These are phyloP conservation scores for Mellilla xanthometata DNA, from an alignment of 2,888 invertebrate genomes.

Conservation along the genomic window DNA sequence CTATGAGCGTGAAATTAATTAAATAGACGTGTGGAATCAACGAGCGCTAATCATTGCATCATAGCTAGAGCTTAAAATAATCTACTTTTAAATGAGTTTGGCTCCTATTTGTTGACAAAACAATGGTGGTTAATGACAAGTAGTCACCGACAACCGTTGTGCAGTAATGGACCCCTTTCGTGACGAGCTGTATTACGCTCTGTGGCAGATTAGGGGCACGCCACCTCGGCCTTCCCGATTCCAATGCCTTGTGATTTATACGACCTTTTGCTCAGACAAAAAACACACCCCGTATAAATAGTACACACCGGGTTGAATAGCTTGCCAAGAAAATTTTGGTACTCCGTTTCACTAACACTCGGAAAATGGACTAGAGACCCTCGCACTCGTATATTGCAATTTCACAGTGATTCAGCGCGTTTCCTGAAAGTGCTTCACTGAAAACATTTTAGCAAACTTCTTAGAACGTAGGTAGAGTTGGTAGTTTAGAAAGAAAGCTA, in stretches of 20 bases:
- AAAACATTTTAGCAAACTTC: conserved; percentile 17
- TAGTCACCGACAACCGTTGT: conserved; percentile 44
- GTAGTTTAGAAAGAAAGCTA: conserved; percentile 9
- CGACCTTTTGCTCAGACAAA: conserved; percentile 27
- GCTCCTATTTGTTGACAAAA: conserved; percentile 50
- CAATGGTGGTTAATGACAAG: conserved; percentile 55
- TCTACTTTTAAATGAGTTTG: conserved; percentile 35
- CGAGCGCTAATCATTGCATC: conserved; percentile 11
- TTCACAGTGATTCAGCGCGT: conserved; percentile 28
- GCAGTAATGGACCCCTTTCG: conserved; percentile 58
- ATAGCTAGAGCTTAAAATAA: conserved; percentile 14
- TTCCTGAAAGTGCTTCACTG: conserved; percentile 16
- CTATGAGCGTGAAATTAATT: not conserved
- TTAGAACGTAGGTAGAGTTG: conserved; percentile 7
- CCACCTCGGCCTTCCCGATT: conserved; percentile 46
- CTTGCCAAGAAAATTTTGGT: conserved; percentile 27
- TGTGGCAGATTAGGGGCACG: conserved; percentile 49
- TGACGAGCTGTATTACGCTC: conserved; percentile 54
- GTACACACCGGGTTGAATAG: conserved; percentile 4
- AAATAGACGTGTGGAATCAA: conserved; percentile 10
- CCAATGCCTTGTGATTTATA: conserved; percentile 42
- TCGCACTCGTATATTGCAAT: conserved; percentile 21
- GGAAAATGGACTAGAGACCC: conserved; percentile 20
- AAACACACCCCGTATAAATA: conserved; percentile 19
- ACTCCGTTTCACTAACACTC: conserved; percentile 27